Evolutionary conservation across 2,888 invertebrate genomes (phyloP).

Genomic region (Xylota segnis): DNA sequence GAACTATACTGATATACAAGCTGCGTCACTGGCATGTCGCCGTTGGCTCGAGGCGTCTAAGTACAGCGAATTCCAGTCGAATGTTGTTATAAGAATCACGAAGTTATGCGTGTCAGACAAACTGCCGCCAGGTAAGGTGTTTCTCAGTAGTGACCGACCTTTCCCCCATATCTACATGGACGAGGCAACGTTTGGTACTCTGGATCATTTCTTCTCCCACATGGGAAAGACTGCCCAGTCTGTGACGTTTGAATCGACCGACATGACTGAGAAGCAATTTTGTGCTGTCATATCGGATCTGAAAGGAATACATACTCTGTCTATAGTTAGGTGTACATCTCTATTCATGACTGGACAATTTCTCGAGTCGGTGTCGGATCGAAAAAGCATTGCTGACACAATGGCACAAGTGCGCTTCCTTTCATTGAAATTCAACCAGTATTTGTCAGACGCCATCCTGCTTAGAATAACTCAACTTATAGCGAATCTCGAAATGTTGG

Average conservation of each 20-base stretch:
- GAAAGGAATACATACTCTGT: slow-evolving; percentile 86
- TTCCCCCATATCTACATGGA: slow-evolving; percentile 81
- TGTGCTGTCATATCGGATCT: slow-evolving; percentile 86
- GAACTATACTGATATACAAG: slow-evolving; percentile 88
- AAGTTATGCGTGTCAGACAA: slow-evolving; percentile 82
- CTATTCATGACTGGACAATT: slow-evolving; percentile 91
- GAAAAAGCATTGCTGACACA: slow-evolving; percentile 84
- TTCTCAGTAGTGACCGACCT: slow-evolving; percentile 80
- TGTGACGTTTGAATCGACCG: slow-evolving; percentile 87
- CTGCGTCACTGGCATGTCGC: slow-evolving; percentile 88
- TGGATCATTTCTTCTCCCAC: slow-evolving; percentile 86
- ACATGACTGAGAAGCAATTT: slow-evolving; percentile 88
- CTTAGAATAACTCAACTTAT: slow-evolving; percentile 88
- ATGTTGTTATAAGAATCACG: slow-evolving; percentile 80
- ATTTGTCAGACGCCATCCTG: slow-evolving; percentile 90
- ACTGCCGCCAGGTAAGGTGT: slow-evolving; percentile 80
- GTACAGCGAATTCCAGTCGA: slow-evolving; percentile 85
- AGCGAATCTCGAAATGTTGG: slow-evolving; percentile 87
- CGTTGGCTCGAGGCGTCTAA: slow-evolving; percentile 89
- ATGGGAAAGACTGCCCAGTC: slow-evolving; percentile 86
- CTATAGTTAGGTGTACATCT: slow-evolving; percentile 88
- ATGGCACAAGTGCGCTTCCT: slow-evolving; percentile 85
- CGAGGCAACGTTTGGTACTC: slow-evolving; percentile 82
- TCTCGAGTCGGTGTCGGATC: slow-evolving; percentile 87
- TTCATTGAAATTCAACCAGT: slow-evolving; percentile 88